A percentile compares a stretch with the other conserved stretches of the same genome.
Conservation (phyloP, 2,113 vertebrate species). For the Forbesichthys agassizii region DNA sequence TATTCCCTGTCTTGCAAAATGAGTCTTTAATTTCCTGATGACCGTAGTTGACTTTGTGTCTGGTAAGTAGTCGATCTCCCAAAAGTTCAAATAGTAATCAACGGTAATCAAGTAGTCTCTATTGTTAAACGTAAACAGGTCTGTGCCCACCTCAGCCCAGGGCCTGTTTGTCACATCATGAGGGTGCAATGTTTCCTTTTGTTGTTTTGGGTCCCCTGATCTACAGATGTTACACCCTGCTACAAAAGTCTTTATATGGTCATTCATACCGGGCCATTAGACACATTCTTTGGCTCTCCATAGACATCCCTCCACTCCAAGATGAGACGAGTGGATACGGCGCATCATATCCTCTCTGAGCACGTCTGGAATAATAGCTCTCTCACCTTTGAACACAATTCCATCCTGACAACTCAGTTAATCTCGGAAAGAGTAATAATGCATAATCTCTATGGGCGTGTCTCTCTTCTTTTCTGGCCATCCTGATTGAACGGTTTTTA, state of each 20-base stretch:
- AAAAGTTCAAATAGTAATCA: neutral
- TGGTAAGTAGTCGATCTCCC: neutral
- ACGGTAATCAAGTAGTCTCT: too few species aligned
- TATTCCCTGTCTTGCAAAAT: neutral
- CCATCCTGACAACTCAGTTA: neutral
- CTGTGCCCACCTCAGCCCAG: too few species aligned
- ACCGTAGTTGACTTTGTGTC: neutral
- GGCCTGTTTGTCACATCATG: too few species aligned
- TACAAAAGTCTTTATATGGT: too few species aligned
- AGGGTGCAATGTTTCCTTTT: too few species aligned
- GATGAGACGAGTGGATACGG: neutral
- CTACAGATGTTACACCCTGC: too few species aligned
- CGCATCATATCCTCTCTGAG: neutral
- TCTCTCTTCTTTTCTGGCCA: neutral
- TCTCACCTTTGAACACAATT: neutral
- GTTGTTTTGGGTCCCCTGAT: too few species aligned
- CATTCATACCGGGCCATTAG: too few species aligned
- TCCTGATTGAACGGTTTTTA: neutral
- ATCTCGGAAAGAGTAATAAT: neutral
- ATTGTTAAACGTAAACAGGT: too few species aligned
- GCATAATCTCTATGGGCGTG: neutral
- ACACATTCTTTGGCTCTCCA: too few species aligned
- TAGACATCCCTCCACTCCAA: too few species aligned
- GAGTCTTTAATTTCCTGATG: neutral
- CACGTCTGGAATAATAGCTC: neutral